phyloP scores from a whole-genome alignment of 2,888 invertebrate species.

The Leptothorax acervorum region DNA sequence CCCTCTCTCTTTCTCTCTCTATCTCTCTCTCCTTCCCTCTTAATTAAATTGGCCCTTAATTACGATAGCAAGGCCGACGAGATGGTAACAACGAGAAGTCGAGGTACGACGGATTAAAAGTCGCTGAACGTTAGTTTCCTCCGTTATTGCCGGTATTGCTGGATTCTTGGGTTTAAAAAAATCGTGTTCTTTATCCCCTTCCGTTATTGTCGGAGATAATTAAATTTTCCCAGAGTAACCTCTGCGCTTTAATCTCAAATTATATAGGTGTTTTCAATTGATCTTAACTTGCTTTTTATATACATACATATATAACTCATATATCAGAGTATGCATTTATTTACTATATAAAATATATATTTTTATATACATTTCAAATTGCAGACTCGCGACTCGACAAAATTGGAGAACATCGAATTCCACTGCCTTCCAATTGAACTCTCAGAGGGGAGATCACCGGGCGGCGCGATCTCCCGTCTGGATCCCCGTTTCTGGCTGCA shows the following conservation, averaged over 20 bases:
- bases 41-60: conserved; percentile 60
- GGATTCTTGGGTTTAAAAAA: not conserved
- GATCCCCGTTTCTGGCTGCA: not conserved
- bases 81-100: not conserved
- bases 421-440: conserved; percentile 29
- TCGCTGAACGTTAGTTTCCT: not conserved
- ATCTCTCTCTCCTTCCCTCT: conserved; percentile 25
- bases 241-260: not conserved
- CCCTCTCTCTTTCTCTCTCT: not conserved
- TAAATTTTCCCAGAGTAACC: not conserved
- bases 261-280: not conserved
- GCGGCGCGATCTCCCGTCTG: not conserved
- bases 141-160: not conserved
- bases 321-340: no score
- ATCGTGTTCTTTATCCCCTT: not conserved
- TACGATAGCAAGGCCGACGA: conserved; percentile 52
- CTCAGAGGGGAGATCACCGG: conserved; percentile 4
- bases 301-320: no score
- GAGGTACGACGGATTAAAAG: conserved; percentile 7
- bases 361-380: not conserved
- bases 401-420: conserved; percentile 1
- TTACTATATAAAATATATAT: no score
- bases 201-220: not conserved
- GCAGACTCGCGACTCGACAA: not conserved
- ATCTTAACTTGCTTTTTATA: not conserved